These are phyloP conservation scores for Epinephelus moara DNA, from an alignment of 2,113 vertebrate genomes.

Conservation along the genomic window DNA sequence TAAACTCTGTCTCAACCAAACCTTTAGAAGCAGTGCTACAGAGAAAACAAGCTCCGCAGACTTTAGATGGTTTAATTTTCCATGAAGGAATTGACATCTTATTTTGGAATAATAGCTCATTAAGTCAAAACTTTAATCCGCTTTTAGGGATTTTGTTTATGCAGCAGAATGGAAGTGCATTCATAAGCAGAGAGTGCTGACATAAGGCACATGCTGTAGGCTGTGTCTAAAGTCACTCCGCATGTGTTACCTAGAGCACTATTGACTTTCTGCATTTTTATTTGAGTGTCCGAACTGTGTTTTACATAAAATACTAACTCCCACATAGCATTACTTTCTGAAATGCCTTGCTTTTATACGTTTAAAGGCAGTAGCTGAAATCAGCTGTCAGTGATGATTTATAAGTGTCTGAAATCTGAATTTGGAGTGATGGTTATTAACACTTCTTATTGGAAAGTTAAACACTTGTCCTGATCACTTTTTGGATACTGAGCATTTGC, in stretches of 20 bases:
- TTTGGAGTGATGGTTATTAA: too few species aligned
- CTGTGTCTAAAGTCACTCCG: background rate
- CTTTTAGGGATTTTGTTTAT: constrained; percentile 7
- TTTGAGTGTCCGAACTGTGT: background rate
- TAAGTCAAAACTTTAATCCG: background rate
- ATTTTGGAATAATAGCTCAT: constrained; percentile 20
- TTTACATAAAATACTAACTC: background rate
- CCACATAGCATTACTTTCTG: background rate
- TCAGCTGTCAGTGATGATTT: too few species aligned
- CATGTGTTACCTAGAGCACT: background rate
- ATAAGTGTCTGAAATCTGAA: too few species aligned
- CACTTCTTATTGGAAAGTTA: too few species aligned
- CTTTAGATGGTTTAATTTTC: constrained; percentile 1
- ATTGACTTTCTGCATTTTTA: background rate
- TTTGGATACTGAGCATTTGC: too few species aligned
- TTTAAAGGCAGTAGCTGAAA: too few species aligned
- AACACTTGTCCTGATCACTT: too few species aligned
- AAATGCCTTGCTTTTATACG: background rate
- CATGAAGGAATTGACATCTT: background rate
- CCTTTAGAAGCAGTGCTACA: background rate
- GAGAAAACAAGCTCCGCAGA: background rate
- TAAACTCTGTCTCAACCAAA: background rate
- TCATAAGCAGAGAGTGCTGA: background rate
- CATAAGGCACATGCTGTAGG: background rate
- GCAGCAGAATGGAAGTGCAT: background rate